Conservation (phyloP, 92 coral and sea anemone genomes). For the Anthopleura xanthogrammica region DNA sequence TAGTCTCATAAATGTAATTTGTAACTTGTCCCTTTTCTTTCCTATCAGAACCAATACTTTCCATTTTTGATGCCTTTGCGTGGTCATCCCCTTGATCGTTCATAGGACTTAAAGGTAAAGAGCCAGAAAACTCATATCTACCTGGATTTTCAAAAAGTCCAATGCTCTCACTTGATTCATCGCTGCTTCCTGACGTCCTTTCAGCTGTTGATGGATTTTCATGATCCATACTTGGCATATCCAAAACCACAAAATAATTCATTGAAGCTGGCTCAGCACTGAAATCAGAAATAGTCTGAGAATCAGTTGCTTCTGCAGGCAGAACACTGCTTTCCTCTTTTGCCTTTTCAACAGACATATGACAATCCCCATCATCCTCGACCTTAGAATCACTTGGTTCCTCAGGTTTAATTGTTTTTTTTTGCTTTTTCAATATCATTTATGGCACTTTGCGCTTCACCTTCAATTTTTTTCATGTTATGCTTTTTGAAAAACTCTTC, state of each 20-base stretch:
- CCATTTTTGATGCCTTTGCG: neutral
- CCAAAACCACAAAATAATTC: constrained; percentile 3
- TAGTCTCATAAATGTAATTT: neutral
- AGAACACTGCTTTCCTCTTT: neutral
- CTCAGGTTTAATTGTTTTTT: neutral
- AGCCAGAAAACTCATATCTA: neutral
- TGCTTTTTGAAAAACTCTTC: constrained; percentile 51
- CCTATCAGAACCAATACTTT: no score
- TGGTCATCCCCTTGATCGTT: neutral
- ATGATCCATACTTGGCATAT: neutral
- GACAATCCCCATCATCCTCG: neutral
- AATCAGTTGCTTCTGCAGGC: neutral
- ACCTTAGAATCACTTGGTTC: neutral
- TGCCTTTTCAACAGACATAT: neutral
- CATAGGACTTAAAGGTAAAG: neutral
- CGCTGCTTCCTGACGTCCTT: constrained; percentile 2
- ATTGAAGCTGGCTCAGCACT: neutral
- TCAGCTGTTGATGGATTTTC: neutral
- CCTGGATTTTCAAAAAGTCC: neutral
- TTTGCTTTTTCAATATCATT: neutral
- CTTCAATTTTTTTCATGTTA: no score
- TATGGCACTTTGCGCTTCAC: no score
- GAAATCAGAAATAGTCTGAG: neutral
- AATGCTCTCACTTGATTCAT: constrained; percentile 26
- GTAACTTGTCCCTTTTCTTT: no score